Percentiles rank a stretch among this genome's conserved stretches.
phyloP scores from a whole-genome alignment of 1,140 invertebrate species.

The Eueides isabella region DNA sequence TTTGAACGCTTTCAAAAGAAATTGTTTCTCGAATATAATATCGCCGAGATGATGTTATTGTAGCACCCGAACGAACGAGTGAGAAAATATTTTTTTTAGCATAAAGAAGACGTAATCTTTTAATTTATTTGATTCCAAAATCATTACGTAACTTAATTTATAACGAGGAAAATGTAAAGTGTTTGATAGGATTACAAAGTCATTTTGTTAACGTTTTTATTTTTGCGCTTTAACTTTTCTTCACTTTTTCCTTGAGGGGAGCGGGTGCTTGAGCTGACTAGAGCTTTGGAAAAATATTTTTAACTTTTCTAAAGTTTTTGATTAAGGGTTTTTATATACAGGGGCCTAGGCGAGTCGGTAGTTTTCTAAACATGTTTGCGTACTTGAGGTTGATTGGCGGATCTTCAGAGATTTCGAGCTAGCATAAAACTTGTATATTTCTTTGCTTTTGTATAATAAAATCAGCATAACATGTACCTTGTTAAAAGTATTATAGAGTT shows the following conservation, averaged over 20 bases:
- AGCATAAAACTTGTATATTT: slow-evolving; percentile 1
- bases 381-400: slow-evolving; percentile 19
- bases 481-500: slow-evolving; percentile 8
- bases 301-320: slow-evolving; percentile 30
- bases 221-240: slow-evolving; percentile 34
- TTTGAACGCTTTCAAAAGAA: slow-evolving; percentile 61
- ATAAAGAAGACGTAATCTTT: slow-evolving; percentile 52
- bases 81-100: slow-evolving; percentile 56
- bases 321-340: slow-evolving; percentile 26
- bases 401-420: slow-evolving; percentile 10
- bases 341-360: slow-evolving; percentile 10
- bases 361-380: slow-evolving; percentile 23
- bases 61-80: slow-evolving; percentile 43
- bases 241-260: slow-evolving; percentile 37
- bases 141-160: slow-evolving; percentile 49
- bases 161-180: slow-evolving; percentile 44
- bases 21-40: slow-evolving; percentile 70
- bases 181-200: slow-evolving; percentile 47
- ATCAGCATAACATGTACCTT: slow-evolving; percentile 14
- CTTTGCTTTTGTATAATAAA: slow-evolving; percentile 17
- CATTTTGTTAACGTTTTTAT: slow-evolving; percentile 42
- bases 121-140: slow-evolving; percentile 46
- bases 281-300: slow-evolving; percentile 30
- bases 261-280: slow-evolving; percentile 26
- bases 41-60: slow-evolving; percentile 63